Evolutionary conservation across 2,888 invertebrate genomes (phyloP).

Genomic region (Ptychoptera albimana): DNA sequence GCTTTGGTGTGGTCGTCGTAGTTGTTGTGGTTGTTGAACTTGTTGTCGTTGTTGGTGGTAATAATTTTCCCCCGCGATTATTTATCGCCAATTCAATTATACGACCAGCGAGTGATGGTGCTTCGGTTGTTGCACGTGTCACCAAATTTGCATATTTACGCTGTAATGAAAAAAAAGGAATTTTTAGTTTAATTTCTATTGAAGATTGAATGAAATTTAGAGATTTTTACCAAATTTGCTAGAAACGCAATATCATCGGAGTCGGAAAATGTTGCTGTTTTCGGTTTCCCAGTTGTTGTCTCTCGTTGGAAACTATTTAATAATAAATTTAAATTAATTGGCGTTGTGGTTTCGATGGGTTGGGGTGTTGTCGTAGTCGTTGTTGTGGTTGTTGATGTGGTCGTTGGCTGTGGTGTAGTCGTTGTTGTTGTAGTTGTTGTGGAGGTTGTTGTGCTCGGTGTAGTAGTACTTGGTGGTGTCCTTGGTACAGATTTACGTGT

Average conservation of each 20-base stretch:
- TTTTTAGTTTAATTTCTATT: neutral
- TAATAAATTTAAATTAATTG: neutral
- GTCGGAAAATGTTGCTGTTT: constrained; percentile 28
- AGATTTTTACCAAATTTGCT: constrained; percentile 36
- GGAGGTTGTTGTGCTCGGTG: constrained; percentile 7
- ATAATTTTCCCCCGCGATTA: constrained; percentile 15
- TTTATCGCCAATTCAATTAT: constrained; percentile 39
- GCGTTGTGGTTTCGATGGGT: neutral
- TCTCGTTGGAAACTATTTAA: constrained; percentile 1
- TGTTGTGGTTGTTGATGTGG: constrained; percentile 1
- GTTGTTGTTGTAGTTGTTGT: constrained; percentile 4
- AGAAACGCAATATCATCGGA: constrained; percentile 41
- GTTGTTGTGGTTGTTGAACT: constrained; percentile 17
- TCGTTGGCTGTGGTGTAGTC: constrained; percentile 4
- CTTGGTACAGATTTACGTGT: too few species aligned
- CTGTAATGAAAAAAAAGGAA: constrained; percentile 9
- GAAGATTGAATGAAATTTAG: neutral
- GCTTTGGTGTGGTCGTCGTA: constrained; percentile 17
- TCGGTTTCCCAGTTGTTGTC: constrained; percentile 1
- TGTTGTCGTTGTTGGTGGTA: constrained; percentile 17
- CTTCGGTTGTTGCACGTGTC: constrained; percentile 11
- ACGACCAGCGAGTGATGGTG: constrained; percentile 32
- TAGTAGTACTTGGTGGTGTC: constrained; percentile 11
- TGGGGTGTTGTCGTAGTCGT: neutral
- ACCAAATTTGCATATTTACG: constrained; percentile 15